Conservation (phyloP, 2,888 invertebrate genomes). For the Eledona agricola region DNA sequence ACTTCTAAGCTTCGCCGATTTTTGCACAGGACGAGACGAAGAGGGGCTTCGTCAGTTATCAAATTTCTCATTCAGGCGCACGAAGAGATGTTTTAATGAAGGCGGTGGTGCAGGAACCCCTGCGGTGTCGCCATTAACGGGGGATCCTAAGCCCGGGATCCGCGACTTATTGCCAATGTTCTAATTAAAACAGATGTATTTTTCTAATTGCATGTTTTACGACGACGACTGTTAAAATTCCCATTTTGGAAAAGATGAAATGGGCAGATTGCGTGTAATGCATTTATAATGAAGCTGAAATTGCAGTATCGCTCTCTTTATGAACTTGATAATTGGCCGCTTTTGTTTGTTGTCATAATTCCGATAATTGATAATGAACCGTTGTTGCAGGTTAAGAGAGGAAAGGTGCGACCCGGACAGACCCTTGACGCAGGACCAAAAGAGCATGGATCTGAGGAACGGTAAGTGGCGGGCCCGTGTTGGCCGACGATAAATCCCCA, state of each 20-base stretch:
- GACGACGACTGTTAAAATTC: conserved; percentile 38
- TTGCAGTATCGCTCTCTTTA: conserved; percentile 53
- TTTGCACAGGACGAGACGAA: no score
- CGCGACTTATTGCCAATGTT: conserved; percentile 55
- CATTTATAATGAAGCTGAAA: conserved; percentile 61
- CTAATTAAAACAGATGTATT: conserved; percentile 61
- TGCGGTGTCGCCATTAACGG: conserved; percentile 51
- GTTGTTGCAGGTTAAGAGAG: conserved; percentile 82
- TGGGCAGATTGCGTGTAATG: conserved; percentile 61
- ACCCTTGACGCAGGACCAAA: conserved; percentile 80
- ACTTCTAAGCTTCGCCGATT: conserved; percentile 20
- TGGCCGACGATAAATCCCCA: conserved; percentile 15
- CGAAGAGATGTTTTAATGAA: conserved; percentile 27
- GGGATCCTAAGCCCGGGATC: conserved; percentile 49
- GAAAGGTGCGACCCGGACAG: conserved; percentile 87
- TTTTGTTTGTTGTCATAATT: conserved; percentile 50
- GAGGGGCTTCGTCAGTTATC: conserved; percentile 15
- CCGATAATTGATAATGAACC: conserved; percentile 40
- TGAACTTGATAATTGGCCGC: conserved; percentile 48
- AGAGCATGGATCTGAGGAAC: conserved; percentile 86
- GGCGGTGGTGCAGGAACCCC: conserved; percentile 41
- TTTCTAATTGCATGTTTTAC: conserved; percentile 51
- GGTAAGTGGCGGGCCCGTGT: conserved; percentile 66
- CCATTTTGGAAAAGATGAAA: conserved; percentile 56
- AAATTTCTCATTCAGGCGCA: conserved; percentile 24